Evolutionary conservation across 2,113 vertebrate species (phyloP), one percentile per base, ranked within the genome.

Genomic region (Bombycilla garrulus): DNA sequence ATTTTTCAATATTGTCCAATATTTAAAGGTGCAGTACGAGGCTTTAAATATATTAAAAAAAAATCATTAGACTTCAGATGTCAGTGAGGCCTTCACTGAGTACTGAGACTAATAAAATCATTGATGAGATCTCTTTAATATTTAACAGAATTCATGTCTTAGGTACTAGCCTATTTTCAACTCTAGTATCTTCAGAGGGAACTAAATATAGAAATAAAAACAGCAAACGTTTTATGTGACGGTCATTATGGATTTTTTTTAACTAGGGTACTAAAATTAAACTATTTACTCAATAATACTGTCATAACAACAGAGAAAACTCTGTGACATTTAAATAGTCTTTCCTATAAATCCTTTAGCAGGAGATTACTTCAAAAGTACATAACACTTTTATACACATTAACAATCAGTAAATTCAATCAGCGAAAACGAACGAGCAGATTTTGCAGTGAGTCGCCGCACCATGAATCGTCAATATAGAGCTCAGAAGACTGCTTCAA

Each of bases 1-100:
- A 98, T 98, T 98, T 98, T 98, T 98, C 98, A 98, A 98, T 98
- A 98, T 98, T 97, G 97, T 98, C 98, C 98, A 98, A 98, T 98
- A 98, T 98, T 98, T 98, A 98, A 98, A 98, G 98, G 97, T 96
- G 96, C 97, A 98, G 97, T 90, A 86, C 73, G 31, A 96, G 94
- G 97, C 97, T 97, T 98, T 97, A 98, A 98, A 98, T 98, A 98
- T 96, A 97, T 96, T 50, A 83, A 97, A 96, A 97, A 96, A 97
- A 97, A 97, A 97, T 97, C 95, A 97, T 98, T 98, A 97, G 96
- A 70, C 95, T 97, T 97, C 95, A 95, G 96, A 96, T 97, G 97
- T 98, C 98, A 98, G 95, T 28, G 93, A 19, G 69, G 97, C 95
- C 97, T 97, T 98, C 97, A 91, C 97, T 86, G 97, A 97, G 96